These are phyloP conservation scores for Vidua macroura DNA, from an alignment of 2,113 vertebrate genomes.

Conservation along the genomic window DNA sequence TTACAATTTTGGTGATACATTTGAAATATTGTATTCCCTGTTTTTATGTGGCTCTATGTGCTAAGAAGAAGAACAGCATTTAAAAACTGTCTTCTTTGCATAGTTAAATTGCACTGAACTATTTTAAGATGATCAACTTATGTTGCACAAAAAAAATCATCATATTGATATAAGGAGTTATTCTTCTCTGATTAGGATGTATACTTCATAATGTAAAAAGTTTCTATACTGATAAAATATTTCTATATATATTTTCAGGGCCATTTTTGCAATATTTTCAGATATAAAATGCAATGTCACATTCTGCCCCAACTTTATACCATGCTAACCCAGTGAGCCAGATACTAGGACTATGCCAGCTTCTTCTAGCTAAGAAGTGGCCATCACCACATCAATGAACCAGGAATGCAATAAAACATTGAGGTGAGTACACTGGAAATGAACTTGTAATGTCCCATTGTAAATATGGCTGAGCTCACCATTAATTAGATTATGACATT, in stretches of 20 bases:
- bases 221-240: not conserved
- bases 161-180: not conserved
- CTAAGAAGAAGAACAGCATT: not conserved
- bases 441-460: not conserved
- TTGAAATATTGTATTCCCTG: conserved; percentile 38
- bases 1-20: not conserved
- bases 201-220: not conserved
- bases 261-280: not conserved
- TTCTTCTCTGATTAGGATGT: not conserved
- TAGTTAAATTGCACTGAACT: not conserved
- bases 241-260: not conserved
- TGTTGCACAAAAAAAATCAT: not conserved
- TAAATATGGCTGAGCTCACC: not conserved
- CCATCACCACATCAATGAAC: not conserved
- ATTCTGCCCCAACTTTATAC: not conserved
- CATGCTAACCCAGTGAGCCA: not conserved
- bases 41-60: not conserved
- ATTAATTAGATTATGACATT: not conserved
- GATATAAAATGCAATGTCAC: not conserved
- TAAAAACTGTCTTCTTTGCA: not conserved
- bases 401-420: not conserved
- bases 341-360: not conserved
- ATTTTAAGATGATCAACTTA: not conserved
- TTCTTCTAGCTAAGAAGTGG: not conserved
- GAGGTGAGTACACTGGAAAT: not conserved